Evolutionary conservation across 2,888 invertebrate genomes (phyloP), one percentile per base, ranked within the genome.

Genomic region (Aplocera efformata): DNA sequence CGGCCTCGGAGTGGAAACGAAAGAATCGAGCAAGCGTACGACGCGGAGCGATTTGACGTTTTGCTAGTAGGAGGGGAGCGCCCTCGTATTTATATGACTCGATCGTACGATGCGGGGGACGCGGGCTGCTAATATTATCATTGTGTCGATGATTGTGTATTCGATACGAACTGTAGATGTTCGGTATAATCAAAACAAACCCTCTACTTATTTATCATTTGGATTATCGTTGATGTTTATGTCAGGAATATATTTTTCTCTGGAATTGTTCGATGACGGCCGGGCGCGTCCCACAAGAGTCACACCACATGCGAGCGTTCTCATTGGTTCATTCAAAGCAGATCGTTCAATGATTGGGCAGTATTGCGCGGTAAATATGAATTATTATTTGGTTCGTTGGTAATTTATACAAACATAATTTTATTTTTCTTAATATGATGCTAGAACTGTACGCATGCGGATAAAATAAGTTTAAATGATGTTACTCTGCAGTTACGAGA

Each of bases 101-200:
- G 76, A 82, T 86, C 85, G 58, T 85, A 83, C 79, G 86, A 88
- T 83, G 82, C 81, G 78, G 79, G 74, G 78, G 72, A 76, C 69
- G 68, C 66, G 62, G 67, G 75, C 72, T 72, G 71, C 67, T 69
- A 58, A 73, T 75, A 71, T 74, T 73, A 74, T 74, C 67, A 65
- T 47, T 63, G 42, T 68, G 46, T 58, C 67, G 56, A 60, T 48
- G 63, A 67, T 60, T 65, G 56, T 59, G 59, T 56, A 44, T 31
- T 43, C 56, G 60, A 59, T 57, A 64, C 57, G 53, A 55, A 60
- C 56, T 57, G 50, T 49, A 56, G 52, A 51, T 58, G 52, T 48
- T 54, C 42, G 45, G 20, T 48, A 36, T 43, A 39, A 53, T 30
- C 42, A 35, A 50, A 54, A 53, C 42, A 46, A 46, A 44, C 32